These are phyloP conservation scores for Dione vanillae DNA, from an alignment of 2,888 invertebrate genomes.

Conservation along the genomic window DNA sequence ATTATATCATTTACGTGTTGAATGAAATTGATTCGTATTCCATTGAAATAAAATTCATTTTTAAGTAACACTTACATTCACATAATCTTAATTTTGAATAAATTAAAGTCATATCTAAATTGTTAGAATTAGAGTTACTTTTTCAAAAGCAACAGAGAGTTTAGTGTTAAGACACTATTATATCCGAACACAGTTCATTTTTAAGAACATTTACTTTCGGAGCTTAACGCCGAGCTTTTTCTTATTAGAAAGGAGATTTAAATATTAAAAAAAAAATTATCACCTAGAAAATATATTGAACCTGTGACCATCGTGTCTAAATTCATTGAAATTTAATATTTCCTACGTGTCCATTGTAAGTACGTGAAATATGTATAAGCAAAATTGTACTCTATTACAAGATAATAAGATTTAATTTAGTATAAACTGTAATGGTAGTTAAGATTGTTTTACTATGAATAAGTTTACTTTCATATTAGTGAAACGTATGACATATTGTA, in stretches of 20 bases:
- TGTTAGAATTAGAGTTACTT: not conserved
- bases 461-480: constrained; percentile 55
- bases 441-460: constrained; percentile 13
- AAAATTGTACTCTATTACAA: not conserved
- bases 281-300: too few species aligned
- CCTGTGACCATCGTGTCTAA: too few species aligned
- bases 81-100: not conserved
- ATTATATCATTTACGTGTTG: too few species aligned
- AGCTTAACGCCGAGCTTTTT: too few species aligned
- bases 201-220: too few species aligned
- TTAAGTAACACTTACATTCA: too few species aligned
- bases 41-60: too few species aligned
- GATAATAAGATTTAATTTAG: constrained; percentile 32
- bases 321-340: not conserved
- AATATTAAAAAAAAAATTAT: too few species aligned
- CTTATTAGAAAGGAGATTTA: too few species aligned
- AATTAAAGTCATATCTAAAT: not conserved
- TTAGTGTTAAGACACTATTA: not conserved
- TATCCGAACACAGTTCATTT: not conserved
- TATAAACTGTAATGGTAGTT: constrained; percentile 8
- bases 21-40: too few species aligned
- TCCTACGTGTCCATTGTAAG: not conserved
- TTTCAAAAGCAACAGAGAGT: not conserved
- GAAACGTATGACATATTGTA: constrained; percentile 51
- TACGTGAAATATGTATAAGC: not conserved